phyloP scores from a whole-genome alignment of 2,797 vertebrate genomes.

The Centropyge bicolor region DNA sequence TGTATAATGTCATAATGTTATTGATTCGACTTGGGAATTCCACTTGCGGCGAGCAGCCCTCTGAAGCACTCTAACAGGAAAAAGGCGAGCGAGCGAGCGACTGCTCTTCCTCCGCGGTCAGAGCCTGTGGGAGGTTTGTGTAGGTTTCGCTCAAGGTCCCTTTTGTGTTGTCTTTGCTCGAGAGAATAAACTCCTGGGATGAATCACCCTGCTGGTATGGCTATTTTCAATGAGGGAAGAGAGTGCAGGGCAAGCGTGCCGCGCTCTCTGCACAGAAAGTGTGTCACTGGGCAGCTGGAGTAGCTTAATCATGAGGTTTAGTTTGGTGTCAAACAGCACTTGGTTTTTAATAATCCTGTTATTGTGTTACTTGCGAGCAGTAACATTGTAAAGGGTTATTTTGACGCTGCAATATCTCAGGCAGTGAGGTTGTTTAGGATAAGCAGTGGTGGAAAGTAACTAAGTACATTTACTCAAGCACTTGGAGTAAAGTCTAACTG shows the following conservation, averaged over 20 bases:
- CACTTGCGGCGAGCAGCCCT: slow-evolving; percentile 62
- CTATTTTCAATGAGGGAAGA: slow-evolving; percentile 67
- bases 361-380: slow-evolving; percentile 20
- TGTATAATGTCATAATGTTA: slow-evolving; percentile 71
- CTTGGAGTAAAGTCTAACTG: not conserved
- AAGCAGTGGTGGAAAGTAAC: not conserved
- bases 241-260: slow-evolving; percentile 45
- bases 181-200: slow-evolving; percentile 71
- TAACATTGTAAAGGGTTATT: slow-evolving; percentile 4
- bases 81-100: slow-evolving; percentile 26
- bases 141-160: slow-evolving; percentile 77
- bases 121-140: slow-evolving; percentile 74
- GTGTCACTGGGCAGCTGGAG: slow-evolving; percentile 56
- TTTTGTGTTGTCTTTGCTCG: slow-evolving; percentile 75
- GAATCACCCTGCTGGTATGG: slow-evolving; percentile 69
- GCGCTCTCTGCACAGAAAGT: slow-evolving; percentile 23
- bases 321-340: slow-evolving; percentile 45
- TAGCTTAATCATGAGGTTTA: slow-evolving; percentile 57
- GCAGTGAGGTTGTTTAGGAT: slow-evolving; percentile 2
- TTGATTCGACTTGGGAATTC: slow-evolving; percentile 73
- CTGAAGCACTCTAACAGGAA: slow-evolving; percentile 51
- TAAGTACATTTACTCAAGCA: not conserved
- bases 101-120: slow-evolving; percentile 65
- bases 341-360: slow-evolving; percentile 33
- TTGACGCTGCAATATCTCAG: not conserved